Percentiles rank a stretch among this genome's conserved stretches.
phyloP scores from a whole-genome alignment of 2,888 invertebrate species.

The Lapara coniferarum region DNA sequence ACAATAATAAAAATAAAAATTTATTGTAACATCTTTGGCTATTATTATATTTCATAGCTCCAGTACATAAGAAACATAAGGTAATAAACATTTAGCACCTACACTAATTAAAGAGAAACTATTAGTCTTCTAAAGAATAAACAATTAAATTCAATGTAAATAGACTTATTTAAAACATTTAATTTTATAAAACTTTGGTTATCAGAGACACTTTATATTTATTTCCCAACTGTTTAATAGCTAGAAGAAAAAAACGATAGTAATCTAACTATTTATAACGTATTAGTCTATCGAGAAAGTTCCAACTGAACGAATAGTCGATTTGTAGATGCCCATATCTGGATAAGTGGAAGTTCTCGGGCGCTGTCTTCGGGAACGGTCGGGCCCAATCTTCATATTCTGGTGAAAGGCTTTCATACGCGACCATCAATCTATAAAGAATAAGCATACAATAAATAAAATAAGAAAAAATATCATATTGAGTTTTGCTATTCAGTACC shows the following conservation, averaged over 20 bases:
- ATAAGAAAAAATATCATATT: too few relatives aligned
- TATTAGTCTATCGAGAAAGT: constrained; percentile 90
- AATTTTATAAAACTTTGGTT: constrained; percentile 27
- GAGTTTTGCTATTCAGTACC: too few relatives aligned
- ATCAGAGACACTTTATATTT: constrained; percentile 13
- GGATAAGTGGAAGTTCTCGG: constrained; percentile 88
- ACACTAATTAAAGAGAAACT: neutral
- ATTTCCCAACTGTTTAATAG: neutral
- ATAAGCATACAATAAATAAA: neutral
- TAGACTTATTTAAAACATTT: constrained; percentile 7
- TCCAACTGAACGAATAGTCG: constrained; percentile 93
- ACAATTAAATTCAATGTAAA: neutral
- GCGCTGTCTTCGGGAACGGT: constrained; percentile 87
- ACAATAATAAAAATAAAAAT: constrained; percentile 34
- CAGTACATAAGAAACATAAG: constrained; percentile 34
- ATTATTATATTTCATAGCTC: constrained; percentile 40
- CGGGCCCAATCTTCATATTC: constrained; percentile 86
- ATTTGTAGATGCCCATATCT: constrained; percentile 91
- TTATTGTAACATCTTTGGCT: constrained; percentile 47
- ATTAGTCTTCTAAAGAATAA: constrained; percentile 1
- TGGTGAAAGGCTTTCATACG: constrained; percentile 75
- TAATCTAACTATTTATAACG: constrained; percentile 67
- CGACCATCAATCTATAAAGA: constrained; percentile 67
- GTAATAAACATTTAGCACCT: constrained; percentile 35
- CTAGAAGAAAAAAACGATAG: neutral